Evolutionary conservation across 2,888 invertebrate species (phyloP), one percentile per base, ranked within the genome.

Genomic region (Cosmia trapezina): DNA sequence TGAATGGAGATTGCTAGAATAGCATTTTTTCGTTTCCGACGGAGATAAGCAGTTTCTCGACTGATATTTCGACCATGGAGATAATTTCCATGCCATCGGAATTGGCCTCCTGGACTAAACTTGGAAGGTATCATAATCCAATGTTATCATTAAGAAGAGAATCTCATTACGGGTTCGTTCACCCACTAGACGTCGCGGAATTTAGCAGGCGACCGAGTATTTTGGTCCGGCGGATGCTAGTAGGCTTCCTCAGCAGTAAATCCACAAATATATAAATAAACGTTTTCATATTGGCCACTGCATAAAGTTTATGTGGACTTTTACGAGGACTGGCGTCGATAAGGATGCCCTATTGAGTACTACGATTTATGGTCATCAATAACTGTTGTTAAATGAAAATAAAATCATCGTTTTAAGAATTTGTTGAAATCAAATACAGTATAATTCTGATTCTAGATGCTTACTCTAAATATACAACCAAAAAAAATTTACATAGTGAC

Each of bases 131-230:
- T 73, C 74, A 67, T 63, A 73, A 69, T 83, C 86, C 73, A 88
- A 87, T 89, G 88, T 91, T 91, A 91, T 90, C 88, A 89, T 88
- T 89, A 86, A 81, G 83, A 85, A 82, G 83, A 81, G 87, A 89
- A 89, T 89, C 89, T 89, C 87, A 91, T 88, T 85, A 88, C 82
- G 88, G 91, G 95, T 93, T 94, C 95, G 90, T 94, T 93, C 92
- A 94, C 94, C 95, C 92, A 88, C 93, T 93, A 93, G 96, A 95
- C 95, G 95, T 94, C 95, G 95, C 94, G 95, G 96, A 95, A 96
- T 96, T 94, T 93, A 94, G 92, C 91, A 88, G 89, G 87, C 90
- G 87, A 76, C 86, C 87, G 92, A 86, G 93, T 96, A 96, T 96
- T 96, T 96, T 90, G 91, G 95, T 94, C 84, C 85, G 81, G 85